Conservation (phyloP, 1,140 invertebrate genomes). For the Magallana gigas region DNA sequence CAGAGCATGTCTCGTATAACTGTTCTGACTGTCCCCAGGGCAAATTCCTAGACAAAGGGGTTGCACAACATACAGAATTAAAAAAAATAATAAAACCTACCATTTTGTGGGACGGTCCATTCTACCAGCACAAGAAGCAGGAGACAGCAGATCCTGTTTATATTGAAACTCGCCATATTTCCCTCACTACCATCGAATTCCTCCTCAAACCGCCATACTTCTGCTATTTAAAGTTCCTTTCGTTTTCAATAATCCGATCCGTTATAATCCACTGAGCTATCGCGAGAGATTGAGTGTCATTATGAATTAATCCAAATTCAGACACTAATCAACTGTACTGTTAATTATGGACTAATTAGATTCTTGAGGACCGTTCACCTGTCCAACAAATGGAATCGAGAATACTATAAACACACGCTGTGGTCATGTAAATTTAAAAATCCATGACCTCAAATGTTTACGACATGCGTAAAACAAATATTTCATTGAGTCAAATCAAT, state of each 20-base stretch:
- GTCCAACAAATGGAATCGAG: background rate
- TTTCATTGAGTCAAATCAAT: background rate
- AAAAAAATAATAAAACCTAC: conserved; percentile 4
- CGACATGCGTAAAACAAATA: background rate
- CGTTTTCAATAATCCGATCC: background rate
- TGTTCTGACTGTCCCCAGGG: background rate
- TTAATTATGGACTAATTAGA: background rate
- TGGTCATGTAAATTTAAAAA: background rate
- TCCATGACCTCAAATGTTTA: background rate
- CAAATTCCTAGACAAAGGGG: background rate
- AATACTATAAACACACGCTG: background rate
- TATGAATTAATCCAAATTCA: background rate
- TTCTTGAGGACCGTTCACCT: background rate
- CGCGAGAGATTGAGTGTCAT: background rate
- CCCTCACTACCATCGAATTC: background rate
- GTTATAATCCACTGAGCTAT: background rate
- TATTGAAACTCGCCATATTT: background rate
- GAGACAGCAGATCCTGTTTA: background rate
- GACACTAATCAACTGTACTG: background rate
- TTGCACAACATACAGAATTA: background rate
- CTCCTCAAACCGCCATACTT: background rate
- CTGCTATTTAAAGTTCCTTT: background rate
- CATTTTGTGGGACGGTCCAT: background rate
- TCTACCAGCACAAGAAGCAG: background rate
- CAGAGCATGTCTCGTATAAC: too few relatives aligned